Evolutionary conservation across 2,888 invertebrate genomes (phyloP), one percentile per base, ranked within the genome.

Genomic region (Anthophora plumipes): DNA sequence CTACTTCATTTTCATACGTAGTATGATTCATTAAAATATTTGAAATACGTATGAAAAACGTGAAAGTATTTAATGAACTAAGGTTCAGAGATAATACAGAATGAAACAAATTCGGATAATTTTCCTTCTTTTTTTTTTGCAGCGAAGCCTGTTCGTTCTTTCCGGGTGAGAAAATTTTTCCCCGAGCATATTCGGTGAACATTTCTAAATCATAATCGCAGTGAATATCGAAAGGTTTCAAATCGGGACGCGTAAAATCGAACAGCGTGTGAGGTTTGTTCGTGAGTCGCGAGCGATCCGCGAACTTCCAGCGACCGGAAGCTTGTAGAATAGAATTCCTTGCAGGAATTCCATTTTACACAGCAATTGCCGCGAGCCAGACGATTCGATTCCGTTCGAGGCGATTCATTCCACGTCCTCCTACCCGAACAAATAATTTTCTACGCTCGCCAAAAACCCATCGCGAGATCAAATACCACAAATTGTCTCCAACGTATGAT

Each of bases 321-420:
- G 39, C 59, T n/a, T 46, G 57, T 46, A 31, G 63, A 73, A 63
- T 68, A 61, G 69, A 73, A 80, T 80, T 74, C 41, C 79, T 73
- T 61, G 61, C 57, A 60, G 79, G 79, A 67, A 72, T 80, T 80
- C 61, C 79, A 78, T 78, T 80, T 80, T 72, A 72, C 57, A 39
- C 70, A 20, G 55, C 43, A 43, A 48, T 73, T 66, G 55, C 43
- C 64, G 64, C 55, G 41, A 50, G 25, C 61, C 46, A 46, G 50
- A 63, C 70, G 50, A 77, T 78, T 78, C 77, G 57, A 76, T 78
- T 71, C 41, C 54, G 71, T 64, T 77, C 77, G 43, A 52, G 50
- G 31, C 63, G 70, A 64, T 70, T 78, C 69, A 57, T 63, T 78
- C 54, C 69, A 77, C 69, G n/a, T n/a, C n/a, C 77, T 37, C 43